phyloP scores from a whole-genome alignment of 1,140 invertebrate genomes.

The Brachionus rotundiformis region DNA sequence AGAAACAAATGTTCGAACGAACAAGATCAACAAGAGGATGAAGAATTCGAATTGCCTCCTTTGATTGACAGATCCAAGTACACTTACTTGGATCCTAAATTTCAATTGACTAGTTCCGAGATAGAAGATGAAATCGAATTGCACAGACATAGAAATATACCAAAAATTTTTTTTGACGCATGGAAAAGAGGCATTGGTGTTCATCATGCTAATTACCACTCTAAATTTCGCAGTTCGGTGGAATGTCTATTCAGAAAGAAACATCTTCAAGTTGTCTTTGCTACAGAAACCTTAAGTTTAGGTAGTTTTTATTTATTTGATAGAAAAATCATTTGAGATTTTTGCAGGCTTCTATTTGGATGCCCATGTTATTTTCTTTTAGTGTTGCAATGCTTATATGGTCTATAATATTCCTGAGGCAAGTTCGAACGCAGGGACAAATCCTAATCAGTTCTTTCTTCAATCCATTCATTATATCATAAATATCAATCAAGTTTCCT shows the following conservation, averaged over 20 bases:
- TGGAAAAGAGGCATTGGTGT: constrained; percentile 39
- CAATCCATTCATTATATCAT: too few relatives aligned
- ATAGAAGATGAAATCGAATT: constrained; percentile 7
- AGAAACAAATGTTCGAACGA: not conserved
- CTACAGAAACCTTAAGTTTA: constrained; percentile 4
- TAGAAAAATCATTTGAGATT: too few relatives aligned
- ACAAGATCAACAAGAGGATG: constrained; percentile 1
- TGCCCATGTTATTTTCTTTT: too few relatives aligned
- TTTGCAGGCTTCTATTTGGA: too few relatives aligned
- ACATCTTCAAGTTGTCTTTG: constrained; percentile 35
- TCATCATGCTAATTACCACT: constrained; percentile 13
- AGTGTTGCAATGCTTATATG: too few relatives aligned
- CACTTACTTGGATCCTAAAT: constrained; percentile 16
- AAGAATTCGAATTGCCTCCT: not conserved
- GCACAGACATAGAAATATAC: not conserved
- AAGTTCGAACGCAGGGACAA: too few relatives aligned
- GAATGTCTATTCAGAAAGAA: constrained; percentile 21
- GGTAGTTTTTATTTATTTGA: not conserved
- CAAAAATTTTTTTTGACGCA: not conserved
- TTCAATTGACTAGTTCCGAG: not conserved
- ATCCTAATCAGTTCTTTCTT: too few relatives aligned
- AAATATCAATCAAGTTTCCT: too few relatives aligned
- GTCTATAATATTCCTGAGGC: too few relatives aligned
- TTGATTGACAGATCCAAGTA: constrained; percentile 9
- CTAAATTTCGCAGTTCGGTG: constrained; percentile 25